These are phyloP conservation scores for Temnothorax ravouxi DNA, from an alignment of 2,888 invertebrate species.

Conservation along the genomic window DNA sequence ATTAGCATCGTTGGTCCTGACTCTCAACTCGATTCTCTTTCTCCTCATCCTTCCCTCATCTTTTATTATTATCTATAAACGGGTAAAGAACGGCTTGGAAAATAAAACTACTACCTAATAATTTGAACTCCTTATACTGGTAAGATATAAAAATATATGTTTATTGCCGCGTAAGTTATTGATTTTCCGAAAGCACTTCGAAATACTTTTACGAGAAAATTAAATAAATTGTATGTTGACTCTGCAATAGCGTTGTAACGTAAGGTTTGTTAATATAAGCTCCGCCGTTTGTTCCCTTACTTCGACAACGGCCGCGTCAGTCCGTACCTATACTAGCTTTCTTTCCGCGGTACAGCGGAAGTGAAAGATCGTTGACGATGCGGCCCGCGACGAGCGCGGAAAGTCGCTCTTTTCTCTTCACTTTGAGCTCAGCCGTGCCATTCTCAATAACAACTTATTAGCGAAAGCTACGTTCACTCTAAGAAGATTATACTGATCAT, in stretches of 20 bases:
- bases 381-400: slow-evolving; percentile 47
- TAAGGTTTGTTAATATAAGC: neutral
- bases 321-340: slow-evolving; percentile 63
- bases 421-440: slow-evolving; percentile 42
- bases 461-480: slow-evolving; percentile 50
- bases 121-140: neutral
- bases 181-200: neutral
- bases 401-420: slow-evolving; percentile 62
- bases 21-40: neutral
- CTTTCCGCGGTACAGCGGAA: slow-evolving; percentile 69
- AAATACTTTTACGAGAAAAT: neutral
- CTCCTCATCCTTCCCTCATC: neutral
- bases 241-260: neutral
- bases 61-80: slow-evolving; percentile 1
- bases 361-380: slow-evolving; percentile 69
- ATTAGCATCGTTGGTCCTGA: slow-evolving; percentile 14
- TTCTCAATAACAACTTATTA: slow-evolving; percentile 53
- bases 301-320: slow-evolving; percentile 59
- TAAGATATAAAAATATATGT: neutral
- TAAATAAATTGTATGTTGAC: neutral
- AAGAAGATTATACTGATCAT: slow-evolving; percentile 42
- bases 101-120: neutral
- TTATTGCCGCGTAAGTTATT: neutral
- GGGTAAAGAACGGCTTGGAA: too few relatives aligned
- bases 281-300: slow-evolving; percentile 55